phyloP scores from a whole-genome alignment of 2,113 vertebrate species.

The Equus quagga region DNA sequence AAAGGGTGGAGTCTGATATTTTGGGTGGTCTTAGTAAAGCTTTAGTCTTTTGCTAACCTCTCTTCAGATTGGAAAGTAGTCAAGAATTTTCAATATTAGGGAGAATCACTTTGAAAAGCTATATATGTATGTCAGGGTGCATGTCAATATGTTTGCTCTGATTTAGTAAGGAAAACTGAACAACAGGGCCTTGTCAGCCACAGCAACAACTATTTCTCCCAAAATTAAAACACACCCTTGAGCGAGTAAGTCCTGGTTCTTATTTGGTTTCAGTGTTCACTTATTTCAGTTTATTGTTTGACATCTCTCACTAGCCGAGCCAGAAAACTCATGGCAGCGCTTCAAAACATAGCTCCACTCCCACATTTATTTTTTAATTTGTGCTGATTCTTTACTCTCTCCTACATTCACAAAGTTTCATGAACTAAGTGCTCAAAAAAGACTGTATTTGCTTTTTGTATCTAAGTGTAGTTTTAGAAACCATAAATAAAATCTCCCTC shows the following conservation, averaged over 20 bases:
- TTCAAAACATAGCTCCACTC: slow-evolving; percentile 44
- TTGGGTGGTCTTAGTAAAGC: slow-evolving; percentile 74
- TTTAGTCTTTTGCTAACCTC: slow-evolving; percentile 80
- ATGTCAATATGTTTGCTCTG: background rate
- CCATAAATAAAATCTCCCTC: background rate
- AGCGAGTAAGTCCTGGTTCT: slow-evolving; percentile 33
- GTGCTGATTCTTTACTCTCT: slow-evolving; percentile 5
- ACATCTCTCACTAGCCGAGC: slow-evolving; percentile 55
- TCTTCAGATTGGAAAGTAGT: slow-evolving; percentile 37
- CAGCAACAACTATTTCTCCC: slow-evolving; percentile 50
- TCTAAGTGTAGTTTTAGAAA: slow-evolving; percentile 42
- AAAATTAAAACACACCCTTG: slow-evolving; percentile 66
- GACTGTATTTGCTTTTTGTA: background rate
- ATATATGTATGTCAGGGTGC: background rate
- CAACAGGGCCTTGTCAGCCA: slow-evolving; percentile 11
- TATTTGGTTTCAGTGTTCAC: slow-evolving; percentile 53
- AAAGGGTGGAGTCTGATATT: slow-evolving; percentile 9
- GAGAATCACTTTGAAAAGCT: slow-evolving; percentile 58
- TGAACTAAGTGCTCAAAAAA: slow-evolving; percentile 10
- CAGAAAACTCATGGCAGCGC: slow-evolving; percentile 49
- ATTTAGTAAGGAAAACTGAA: slow-evolving; percentile 35
- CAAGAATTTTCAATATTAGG: slow-evolving; percentile 58
- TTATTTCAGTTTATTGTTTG: slow-evolving; percentile 73
- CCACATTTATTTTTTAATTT: slow-evolving; percentile 47
- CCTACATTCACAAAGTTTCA: background rate